Evolutionary conservation across 2,797 vertebrate genomes (phyloP), one percentile per base, ranked within the genome.

Genomic region (Oryzias sinensis): DNA sequence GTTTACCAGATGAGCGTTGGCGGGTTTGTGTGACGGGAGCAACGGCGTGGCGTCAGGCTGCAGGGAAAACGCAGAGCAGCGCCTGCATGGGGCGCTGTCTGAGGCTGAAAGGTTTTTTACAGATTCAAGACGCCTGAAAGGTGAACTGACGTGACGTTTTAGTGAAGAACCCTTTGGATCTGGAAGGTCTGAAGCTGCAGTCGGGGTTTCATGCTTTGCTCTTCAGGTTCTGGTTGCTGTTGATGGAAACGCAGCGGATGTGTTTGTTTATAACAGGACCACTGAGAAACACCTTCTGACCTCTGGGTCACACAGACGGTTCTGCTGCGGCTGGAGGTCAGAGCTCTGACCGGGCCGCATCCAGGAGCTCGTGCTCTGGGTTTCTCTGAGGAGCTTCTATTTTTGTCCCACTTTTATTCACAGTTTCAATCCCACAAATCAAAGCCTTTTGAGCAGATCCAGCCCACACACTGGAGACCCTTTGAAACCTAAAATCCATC

Each of bases 381-480:
- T 77, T 71, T 59, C 29, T 33, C 29, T 33, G 29, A 33, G 29
- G 29, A 33, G 29, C 33, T 69, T 56, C 84, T 89, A 87, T 86
- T 83, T 86, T 73, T 85, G 79, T 66, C 62, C 17, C 1, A 49
- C 42, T 76, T 76, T 81, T 71, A 74, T 74, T 86, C 79, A 77
- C 65, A 76, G 82, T 81, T 88, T 88, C 79, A 86, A 81, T 81
- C 71, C 73, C 59, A 50, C 72, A 84, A 84, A 88, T 89, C 82
- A 86, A 79, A 83, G 78, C 75, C 64, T 53, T 70, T 75, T 64
- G 73, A 78, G 76, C 65, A 62, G 72, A 79, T 27, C 68, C 72
- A 77, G 64, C 86, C 80, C 77, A 82, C 83, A 73, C 67, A 33
- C 60, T n/a, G 27, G 65, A 72, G 74, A 68, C 59, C 79, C 67